Base-by-base conservation (phyloP, 2,888 invertebrate species). In the Platycnemis pennipes region DNA sequence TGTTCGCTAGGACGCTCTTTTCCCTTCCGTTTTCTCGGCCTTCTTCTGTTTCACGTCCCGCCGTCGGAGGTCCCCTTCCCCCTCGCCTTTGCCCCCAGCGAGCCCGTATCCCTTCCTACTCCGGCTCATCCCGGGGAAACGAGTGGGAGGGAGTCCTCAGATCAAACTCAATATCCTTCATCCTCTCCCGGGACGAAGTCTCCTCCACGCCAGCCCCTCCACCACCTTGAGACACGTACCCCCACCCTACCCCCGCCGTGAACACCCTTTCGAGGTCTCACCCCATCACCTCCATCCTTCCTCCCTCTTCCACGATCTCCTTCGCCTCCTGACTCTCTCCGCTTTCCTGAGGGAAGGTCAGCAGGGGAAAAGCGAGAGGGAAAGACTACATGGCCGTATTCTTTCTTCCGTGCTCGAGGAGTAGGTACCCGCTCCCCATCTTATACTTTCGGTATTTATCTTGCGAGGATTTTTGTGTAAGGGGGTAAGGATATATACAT, bases 131-230 rank as follows among this genome's bases (percentile, higher is more conserved):
- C 77, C 31, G 77, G 77, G 31, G 7, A 77, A n/a, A 16, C 63
- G 26, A 26, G 63, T 22, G 13, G 31, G 13, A 4, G 77, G 77
- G 77, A 13, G 13, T 8, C 11, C 37, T 77, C 77, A 37, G 77
- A 77, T 77, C 77, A 77, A 77, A 77, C 77, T 77, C 77, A 77
- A 77, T 77, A 77, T 77, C 37, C 77, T 77, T 77, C 77, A 77
- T 77, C 77, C 77, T 77, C 77, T 77, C 77, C 77, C 31, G 77
- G 77, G 77, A 77, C 77, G 31, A 13, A 26, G 22, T n/a, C 63
- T 63, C 22, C 37, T 37, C 77, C 31, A 26, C 31, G 11, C 37
- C 77, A 13, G 37, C 31, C 77, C 37, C 16, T 11, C 16, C 77
- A 77, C 77, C 77, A n/a, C 31, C 13, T 63, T 22, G 26, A 63